Evolutionary conservation across 2,797 vertebrate species (phyloP), one percentile per base, ranked within the genome.

Genomic region (Melanotaenia parkinsoni): DNA sequence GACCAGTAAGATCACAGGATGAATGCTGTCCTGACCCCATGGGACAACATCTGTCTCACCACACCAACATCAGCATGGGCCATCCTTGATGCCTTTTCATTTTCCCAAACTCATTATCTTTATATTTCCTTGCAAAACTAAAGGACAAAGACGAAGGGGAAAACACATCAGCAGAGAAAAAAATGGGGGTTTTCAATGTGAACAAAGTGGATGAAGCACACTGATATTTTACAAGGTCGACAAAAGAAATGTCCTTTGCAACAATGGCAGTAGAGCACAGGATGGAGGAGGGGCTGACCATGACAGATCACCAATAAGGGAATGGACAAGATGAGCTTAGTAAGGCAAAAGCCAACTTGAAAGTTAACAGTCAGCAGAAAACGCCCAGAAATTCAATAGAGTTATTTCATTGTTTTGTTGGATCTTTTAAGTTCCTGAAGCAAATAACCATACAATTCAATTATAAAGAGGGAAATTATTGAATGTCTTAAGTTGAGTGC

Each of bases 261-360:
- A 95, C 89, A 93, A 93, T 84, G 86, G 81, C 13, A 89, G 81
- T 72, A 81, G 91, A 84, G 77, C 67, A 75, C 72, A 57, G 77
- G 77, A 11, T 89, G 86, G 90, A 91, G 90, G 22, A 81, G 88
- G 90, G 90, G 88, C 93, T 80, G 91, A 95, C 89, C 91, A 92
- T 96, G 96, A 97, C 93, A 94, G 95, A 97, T 96, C 91, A 94
- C 94, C 89, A 92, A 90, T 85, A 92, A 90, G 88, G 93, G 94
- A 94, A 95, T 91, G 95, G 95, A 93, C 90, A 93, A 93, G 93
- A 89, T 76, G 61, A 92, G 95, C 95, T 96, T 95, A 96, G 93
- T 90, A 85, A 94, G 93, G 94, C 93, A 94, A 92, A 92, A 89
- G 88, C 93, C 88, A 90, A 86, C 88, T 71, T 74, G 75, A 93